A percentile compares a stretch with the other conserved stretches of the same genome.
Conservation (phyloP, 2,113 vertebrate genomes). For the Pelusios castaneus region DNA sequence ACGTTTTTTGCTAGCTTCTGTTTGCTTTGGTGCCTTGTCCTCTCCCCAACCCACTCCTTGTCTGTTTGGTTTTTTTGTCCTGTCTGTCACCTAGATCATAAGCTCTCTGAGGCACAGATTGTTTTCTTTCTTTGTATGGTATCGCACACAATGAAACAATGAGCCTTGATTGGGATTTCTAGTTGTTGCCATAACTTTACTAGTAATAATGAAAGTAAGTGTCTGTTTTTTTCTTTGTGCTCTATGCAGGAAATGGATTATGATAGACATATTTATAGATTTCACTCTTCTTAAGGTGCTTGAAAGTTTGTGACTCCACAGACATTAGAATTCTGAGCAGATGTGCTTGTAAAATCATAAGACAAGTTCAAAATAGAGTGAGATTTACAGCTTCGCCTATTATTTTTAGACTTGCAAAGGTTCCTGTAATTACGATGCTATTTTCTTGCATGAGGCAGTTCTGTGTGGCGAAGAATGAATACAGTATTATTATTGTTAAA, state of each 20-base stretch:
- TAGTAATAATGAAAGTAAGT: background rate
- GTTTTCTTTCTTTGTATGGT: background rate
- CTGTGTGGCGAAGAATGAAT: background rate
- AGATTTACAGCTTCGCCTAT: background rate
- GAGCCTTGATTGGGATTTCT: background rate
- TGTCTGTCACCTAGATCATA: background rate
- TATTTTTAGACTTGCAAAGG: background rate
- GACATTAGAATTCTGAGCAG: background rate
- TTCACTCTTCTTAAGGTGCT: background rate
- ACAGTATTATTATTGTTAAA: background rate
- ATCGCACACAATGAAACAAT: background rate
- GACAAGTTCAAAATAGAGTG: background rate
- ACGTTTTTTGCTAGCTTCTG: background rate
- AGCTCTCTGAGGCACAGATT: background rate
- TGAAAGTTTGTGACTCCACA: background rate
- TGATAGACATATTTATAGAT: background rate
- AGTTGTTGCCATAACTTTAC: background rate
- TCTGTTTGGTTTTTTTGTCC: background rate
- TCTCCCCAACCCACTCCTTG: background rate
- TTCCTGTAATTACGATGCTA: background rate
- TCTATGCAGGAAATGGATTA: background rate
- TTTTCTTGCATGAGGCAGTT: background rate
- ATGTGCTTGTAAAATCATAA: background rate
- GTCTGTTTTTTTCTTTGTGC: background rate
- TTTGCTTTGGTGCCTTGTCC: background rate